Evolutionary conservation across 2,888 invertebrate species (phyloP), one percentile per base, ranked within the genome.

Genomic region (Choreutis nemorana): DNA sequence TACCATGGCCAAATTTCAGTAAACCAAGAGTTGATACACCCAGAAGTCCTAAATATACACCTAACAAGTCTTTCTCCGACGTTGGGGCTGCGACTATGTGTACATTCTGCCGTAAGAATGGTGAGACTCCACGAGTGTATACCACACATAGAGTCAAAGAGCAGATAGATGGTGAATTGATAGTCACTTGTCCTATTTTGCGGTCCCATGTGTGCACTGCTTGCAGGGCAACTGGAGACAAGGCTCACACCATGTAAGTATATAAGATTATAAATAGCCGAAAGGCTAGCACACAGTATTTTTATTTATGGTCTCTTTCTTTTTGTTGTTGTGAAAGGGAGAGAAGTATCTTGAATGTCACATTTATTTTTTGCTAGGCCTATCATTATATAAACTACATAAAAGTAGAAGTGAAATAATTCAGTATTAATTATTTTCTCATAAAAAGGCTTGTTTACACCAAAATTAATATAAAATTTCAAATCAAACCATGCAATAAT

Each of bases 241-340:
- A 65, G 30, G 77, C 78, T 10, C 78, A 78, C 46, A 78, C 78
- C 6, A 64, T 71, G 77, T 78, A 58, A 71, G 77, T 71, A 32
- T 30, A n/a, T n/a, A n/a, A n/a, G n/a, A n/a, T n/a, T n/a, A n/a
- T n/a, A n/a, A n/a, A n/a, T n/a, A n/a, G n/a, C n/a, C n/a, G n/a
- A n/a, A n/a, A n/a, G n/a, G 20, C 20, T n/a, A n/a, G n/a, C n/a
- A n/a, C n/a, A n/a, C n/a, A n/a, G n/a, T n/a, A n/a, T n/a, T n/a
- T n/a, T n/a, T n/a, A n/a, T n/a, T n/a, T n/a, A n/a, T n/a, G n/a
- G n/a, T n/a, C n/a, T n/a, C n/a, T n/a, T n/a, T n/a, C n/a, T n/a
- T n/a, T n/a, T n/a, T n/a, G n/a, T n/a, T n/a, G n/a, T n/a, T n/a
- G n/a, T n/a, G n/a, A n/a, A n/a, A n/a, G n/a, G n/a, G n/a, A n/a